Evolutionary conservation across 2,113 vertebrate species (phyloP).

Genomic region (Trematomus loennbergii): DNA sequence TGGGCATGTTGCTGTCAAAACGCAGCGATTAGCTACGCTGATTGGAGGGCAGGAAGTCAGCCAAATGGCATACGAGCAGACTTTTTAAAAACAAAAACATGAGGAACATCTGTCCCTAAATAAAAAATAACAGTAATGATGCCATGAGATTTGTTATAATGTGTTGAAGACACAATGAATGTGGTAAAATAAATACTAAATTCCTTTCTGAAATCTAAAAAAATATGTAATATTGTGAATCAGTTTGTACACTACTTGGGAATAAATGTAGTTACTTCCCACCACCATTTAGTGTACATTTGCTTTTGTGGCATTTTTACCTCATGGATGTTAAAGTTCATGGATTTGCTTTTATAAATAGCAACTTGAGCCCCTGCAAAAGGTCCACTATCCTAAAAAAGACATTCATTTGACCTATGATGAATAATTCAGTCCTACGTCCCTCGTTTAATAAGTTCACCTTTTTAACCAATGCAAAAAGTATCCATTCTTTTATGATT

Average conservation of each 20-base stretch:
- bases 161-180: background rate
- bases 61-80: conserved; percentile 5
- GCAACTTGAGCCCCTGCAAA: background rate
- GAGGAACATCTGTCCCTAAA: background rate
- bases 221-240: background rate
- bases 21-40: conserved; percentile 1
- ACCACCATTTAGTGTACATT: background rate
- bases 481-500: conserved; percentile 44
- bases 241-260: background rate
- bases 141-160: background rate
- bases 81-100: background rate
- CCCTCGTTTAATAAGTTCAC: background rate
- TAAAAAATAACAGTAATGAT: background rate
- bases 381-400: background rate
- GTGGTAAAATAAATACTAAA: background rate
- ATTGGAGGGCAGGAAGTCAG: conserved; percentile 6
- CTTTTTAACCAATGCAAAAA: conserved; percentile 11
- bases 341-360: background rate
- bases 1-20: background rate
- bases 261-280: background rate
- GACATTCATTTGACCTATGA: background rate
- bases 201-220: background rate
- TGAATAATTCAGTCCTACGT: background rate
- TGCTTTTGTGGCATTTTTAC: background rate
- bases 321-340: background rate